Percentiles rank a stretch among this genome's conserved stretches.
Conservation (phyloP, 2,113 vertebrate species). For the Eurystomus gularis region DNA sequence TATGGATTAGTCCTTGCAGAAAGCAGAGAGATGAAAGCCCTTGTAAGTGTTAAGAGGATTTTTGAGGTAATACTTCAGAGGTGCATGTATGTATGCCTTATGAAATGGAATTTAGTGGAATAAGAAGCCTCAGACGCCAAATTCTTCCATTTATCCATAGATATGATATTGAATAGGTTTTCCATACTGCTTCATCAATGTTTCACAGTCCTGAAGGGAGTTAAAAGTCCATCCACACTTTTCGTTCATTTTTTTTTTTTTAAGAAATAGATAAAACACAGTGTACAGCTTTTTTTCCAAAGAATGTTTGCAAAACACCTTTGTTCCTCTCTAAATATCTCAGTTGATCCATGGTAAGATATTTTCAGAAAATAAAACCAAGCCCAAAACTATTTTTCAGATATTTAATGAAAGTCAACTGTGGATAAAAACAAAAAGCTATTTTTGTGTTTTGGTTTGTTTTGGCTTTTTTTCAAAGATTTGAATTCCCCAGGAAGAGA, state of each 20-base stretch:
- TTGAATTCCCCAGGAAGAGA: not conserved
- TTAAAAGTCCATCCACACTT: not conserved
- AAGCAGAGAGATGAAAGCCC: slow-evolving; percentile 44
- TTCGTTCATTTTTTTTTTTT: not conserved
- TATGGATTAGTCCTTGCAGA: slow-evolving; percentile 38
- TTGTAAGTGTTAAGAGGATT: slow-evolving; percentile 47
- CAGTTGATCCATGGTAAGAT: not conserved
- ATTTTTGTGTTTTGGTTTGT: not conserved
- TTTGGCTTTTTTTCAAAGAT: not conserved
- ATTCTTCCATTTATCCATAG: slow-evolving; percentile 25
- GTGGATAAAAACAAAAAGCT: not conserved
- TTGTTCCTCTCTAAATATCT: not conserved
- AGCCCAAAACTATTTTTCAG: not conserved
- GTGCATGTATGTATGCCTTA: not conserved
- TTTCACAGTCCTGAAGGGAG: not conserved
- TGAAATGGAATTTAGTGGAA: slow-evolving; percentile 43
- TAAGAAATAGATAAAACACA: not conserved
- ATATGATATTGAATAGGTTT: not conserved
- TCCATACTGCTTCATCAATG: not conserved
- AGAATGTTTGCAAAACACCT: not conserved
- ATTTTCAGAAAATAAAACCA: not conserved
- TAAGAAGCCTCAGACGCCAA: slow-evolving; percentile 16
- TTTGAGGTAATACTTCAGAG: slow-evolving; percentile 14
- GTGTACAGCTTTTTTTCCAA: not conserved
- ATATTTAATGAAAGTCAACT: not conserved